Base-by-base conservation (phyloP, 2,113 vertebrate species). In the Myocastor coypus region DNA sequence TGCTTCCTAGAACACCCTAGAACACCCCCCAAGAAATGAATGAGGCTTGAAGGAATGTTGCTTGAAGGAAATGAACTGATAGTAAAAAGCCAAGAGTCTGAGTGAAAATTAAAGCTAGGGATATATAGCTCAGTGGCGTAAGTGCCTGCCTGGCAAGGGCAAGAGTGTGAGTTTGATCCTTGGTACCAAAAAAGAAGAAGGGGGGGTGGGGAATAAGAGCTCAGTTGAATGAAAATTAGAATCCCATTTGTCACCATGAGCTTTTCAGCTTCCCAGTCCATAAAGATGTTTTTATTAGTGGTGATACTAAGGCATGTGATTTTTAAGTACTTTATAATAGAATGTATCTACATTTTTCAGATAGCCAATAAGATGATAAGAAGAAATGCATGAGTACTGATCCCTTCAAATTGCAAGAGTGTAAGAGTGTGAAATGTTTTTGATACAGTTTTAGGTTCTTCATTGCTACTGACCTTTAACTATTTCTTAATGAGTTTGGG, bases 251-350 rank as follows among this genome's bases (percentile, higher is more conserved):
- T 73, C 30, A 30, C 63, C 80, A 61, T 81, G 55, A 96, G 2
- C 40, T 30, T 34, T 77, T 46, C 37, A 95, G 57, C 81, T 87
- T 92, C 52, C 50, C 34, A 64, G 11, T 92, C 52, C 89, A 95
- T 84, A 92, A 88, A 82, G 82, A 73, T 73, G 1, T 84, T 90
- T 95, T 71, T 87, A 40, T 73, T 89, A 32, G 28, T 78, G 80
- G 34, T 87, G 68, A 71, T 64, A 42, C 82, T 89, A 94, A 84
- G 3, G 77, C 52, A 77, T 83, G 64, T 61, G 26, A 73, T 75
- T 95, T 89, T 82, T 37, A 86, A 92, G 94, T 95, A 71, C 75
- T 83, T 57, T 93, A 34, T 87, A 97, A 52, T 94, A 26, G 32
- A 78, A 78, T 82, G n/a, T 78, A 5, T 71, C 50, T 69, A 0